Percentiles rank a stretch among this genome's conserved stretches.
Conservation (phyloP, 2,113 vertebrate genomes). For the Sinosuthora webbiana region DNA sequence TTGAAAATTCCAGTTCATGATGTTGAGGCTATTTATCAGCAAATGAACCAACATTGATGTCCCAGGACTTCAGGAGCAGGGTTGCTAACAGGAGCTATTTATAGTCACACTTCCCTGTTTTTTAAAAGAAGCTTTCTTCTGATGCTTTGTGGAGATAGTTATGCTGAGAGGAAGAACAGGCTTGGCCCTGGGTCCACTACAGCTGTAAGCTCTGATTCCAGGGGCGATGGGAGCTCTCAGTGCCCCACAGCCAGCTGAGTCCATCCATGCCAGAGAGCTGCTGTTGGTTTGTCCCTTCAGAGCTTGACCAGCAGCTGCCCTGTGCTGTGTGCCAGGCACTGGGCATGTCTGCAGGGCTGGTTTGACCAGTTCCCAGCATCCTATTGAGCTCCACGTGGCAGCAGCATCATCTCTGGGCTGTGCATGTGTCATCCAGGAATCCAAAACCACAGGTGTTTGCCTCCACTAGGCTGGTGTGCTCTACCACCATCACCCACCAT, state of each 20-base stretch:
- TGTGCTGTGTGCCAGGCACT: not conserved
- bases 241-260: not conserved
- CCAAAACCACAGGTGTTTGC: not conserved
- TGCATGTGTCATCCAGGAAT: not conserved
- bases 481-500: not conserved
- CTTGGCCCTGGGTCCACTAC: not conserved
- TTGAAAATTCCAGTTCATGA: not conserved
- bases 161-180: not conserved
- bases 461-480: not conserved
- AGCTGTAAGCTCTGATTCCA: not conserved
- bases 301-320: not conserved
- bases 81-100: not conserved
- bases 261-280: not conserved
- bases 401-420: not conserved
- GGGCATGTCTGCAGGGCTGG: not conserved
- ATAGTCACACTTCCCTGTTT: not conserved
- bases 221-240: not conserved
- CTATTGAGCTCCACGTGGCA: not conserved
- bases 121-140: not conserved
- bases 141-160: not conserved
- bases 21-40: not conserved
- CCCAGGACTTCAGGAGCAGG: not conserved
- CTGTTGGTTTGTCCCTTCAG: not conserved
- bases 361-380: conserved; percentile 28
- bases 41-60: not conserved